These are phyloP conservation scores for Poicephalus meyeri DNA, from an alignment of 2,113 vertebrate genomes.

Conservation along the genomic window DNA sequence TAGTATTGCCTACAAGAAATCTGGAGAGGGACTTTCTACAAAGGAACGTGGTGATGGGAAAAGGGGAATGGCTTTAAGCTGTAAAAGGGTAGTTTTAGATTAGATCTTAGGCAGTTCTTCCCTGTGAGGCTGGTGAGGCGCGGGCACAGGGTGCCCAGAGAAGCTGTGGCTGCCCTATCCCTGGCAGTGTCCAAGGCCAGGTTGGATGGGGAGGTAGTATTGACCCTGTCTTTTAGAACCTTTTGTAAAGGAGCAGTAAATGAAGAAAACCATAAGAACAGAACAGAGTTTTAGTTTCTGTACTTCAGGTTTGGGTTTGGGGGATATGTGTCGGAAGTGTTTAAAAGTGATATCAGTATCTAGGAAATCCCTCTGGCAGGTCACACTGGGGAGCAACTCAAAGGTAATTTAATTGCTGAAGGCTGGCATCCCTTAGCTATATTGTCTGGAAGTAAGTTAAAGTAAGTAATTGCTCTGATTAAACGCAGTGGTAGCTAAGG, in stretches of 20 bases:
- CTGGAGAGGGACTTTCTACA: not conserved
- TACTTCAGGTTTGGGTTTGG: not conserved
- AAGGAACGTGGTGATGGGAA: not conserved
- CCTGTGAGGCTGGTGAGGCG: not conserved
- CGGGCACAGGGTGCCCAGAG: not conserved
- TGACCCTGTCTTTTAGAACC: not conserved
- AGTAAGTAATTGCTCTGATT: not conserved
- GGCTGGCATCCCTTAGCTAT: not conserved
- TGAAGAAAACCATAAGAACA: not conserved
- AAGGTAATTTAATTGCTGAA: conserved; percentile 15
- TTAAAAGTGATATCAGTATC: not conserved
- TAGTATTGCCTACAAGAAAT: not conserved
- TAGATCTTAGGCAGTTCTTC: not conserved
- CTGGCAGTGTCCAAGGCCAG: not conserved
- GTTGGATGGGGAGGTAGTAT: not conserved
- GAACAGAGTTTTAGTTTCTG: not conserved
- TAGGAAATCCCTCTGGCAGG: conserved; percentile 23
- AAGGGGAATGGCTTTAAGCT: not conserved
- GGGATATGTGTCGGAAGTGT: not conserved
- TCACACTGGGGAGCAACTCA: not conserved
- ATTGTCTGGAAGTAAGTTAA: not conserved
- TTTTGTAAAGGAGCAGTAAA: not conserved
- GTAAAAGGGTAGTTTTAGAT: not conserved
- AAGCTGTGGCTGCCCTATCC: not conserved
- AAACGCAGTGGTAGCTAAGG: not conserved